A percentile compares a stretch with the other conserved stretches of the same genome.
These are phyloP conservation scores for Tipula confusa DNA, from an alignment of 2,888 invertebrate species.

Conservation along the genomic window DNA sequence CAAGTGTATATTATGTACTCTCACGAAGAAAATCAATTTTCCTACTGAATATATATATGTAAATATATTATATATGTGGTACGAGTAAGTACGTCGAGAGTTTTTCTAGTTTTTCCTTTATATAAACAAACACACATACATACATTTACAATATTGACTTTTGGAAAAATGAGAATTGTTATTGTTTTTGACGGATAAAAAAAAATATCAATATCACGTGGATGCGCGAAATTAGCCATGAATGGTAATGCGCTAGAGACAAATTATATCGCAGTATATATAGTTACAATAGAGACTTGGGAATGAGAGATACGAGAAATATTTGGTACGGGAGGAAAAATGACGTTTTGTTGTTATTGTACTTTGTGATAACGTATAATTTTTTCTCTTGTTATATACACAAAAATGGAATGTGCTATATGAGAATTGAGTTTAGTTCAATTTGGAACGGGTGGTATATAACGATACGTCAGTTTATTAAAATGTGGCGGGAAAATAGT, in stretches of 20 bases:
- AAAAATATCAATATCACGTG: conserved; percentile 28
- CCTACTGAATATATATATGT: background rate
- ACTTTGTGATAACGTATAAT: background rate
- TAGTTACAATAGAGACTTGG: background rate
- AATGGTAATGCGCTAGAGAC: conserved; percentile 21
- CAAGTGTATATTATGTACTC: background rate
- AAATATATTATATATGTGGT: background rate
- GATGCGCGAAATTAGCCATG: conserved; percentile 20
- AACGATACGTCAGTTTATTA: background rate
- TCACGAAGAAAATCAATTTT: conserved; percentile 25
- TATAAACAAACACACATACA: background rate
- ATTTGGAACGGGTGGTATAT: background rate
- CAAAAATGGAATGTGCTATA: background rate
- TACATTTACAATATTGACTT: background rate
- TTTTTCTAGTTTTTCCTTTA: background rate
- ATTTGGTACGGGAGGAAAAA: background rate
- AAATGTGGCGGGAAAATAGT: conserved; percentile 20
- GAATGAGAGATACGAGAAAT: background rate
- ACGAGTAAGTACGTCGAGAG: background rate
- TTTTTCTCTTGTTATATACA: background rate
- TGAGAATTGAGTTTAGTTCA: background rate
- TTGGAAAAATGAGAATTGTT: background rate
- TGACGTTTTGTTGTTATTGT: background rate
- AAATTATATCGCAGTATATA: background rate
- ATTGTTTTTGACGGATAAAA: conserved; percentile 3